Base-by-base conservation (phyloP, 2,113 vertebrate species). In the Odobenus rosmarus region DNA sequence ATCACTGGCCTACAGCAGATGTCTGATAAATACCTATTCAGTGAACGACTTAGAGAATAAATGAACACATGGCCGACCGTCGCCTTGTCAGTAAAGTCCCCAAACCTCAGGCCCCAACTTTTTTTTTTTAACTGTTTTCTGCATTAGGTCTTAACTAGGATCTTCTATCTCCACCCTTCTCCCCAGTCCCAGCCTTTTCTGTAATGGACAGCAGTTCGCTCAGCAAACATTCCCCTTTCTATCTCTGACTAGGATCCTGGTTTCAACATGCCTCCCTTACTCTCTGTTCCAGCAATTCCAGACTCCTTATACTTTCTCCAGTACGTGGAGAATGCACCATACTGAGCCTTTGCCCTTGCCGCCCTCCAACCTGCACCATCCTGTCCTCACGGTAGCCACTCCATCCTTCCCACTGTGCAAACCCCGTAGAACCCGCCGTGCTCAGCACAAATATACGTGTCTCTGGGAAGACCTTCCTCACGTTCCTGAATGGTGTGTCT, bases 371-470 rank as follows among this genome's bases (percentile, higher is more conserved):
- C 21, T 83, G 39, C 24, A 7, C 14, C 13, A 24, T 28, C 7
- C 31, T 94, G 12, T 49, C 31, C 21, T 90, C n/a, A 4, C 19
- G 9, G 31, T 8, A 19, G 7, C 4, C 21, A 31, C 24, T 53
- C 16, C 5, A 6, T 49, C 10, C 33, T 55, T 64, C 36, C 21
- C 18, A 49, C 4, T 18, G 42, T 2, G 28, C 16, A 49, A 51
- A 7, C 26, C 14, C 11, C 4, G 1, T 1, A 87, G 67, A 62
- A 42, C 0, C 31, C 23, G 1, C 0, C 24, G 1, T 5, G 6
- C 53, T 53, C 19, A 51, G 2, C 8, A 62, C 1, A n/a, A 4
- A n/a, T 8, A 7, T 24, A 4, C 2, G 2, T 7, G 55, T 28
- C 26, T 69, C 39, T 49, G 51, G 55, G 19, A 91, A 69, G 11